Base-by-base conservation (phyloP, 2,888 invertebrate genomes). In the Oxyteleia sp. region DNA sequence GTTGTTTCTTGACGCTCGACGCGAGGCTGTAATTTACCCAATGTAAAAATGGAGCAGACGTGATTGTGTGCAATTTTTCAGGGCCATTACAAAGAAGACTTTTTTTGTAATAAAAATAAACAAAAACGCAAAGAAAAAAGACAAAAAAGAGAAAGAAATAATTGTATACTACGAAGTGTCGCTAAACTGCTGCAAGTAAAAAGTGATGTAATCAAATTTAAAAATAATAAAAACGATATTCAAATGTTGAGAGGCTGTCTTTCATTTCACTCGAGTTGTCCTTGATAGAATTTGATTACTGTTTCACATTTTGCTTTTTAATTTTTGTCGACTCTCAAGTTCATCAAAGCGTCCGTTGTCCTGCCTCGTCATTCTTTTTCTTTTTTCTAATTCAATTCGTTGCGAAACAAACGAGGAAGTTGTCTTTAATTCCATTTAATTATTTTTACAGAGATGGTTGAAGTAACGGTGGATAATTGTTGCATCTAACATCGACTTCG, bases 151-250 rank as follows among this genome's bases (percentile, higher is more conserved):
- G 15, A 41, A 76, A 1, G 38, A 53, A 51, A n/a, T 68, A 61
- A 68, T 69, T 78, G 63, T 78, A 69, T 57, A 51, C 68, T 59
- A 66, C 66, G 59, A 75, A 41, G 11, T 66, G 43, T 76, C 68
- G 35, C 68, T 76, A 53, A 41, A 51, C n/a, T 38, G 49, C 55
- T 74, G 20, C 47, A 63, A 26, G n/a, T 53, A 74, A 53, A 51
- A 41, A 51, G 43, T 69, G 63, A 55, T 78, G 78, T 78, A 78
- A 78, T 68, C 68, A 78, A 61, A 66, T 78, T 78, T 13, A 64
- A 57, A 47, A 41, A 53, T 18, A 43, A 79, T 71, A 71, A 79
- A 79, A 79, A 71, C 63, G 32, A 71, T 79, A 79, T 79, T 71
- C 45, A 79, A 79, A 69, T 79, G 79, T 79, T 79, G 18, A 64